A percentile compares a stretch with the other conserved stretches of the same genome.
phyloP scores from a whole-genome alignment of 2,797 vertebrate species.

The Sarcoramphus papa region DNA sequence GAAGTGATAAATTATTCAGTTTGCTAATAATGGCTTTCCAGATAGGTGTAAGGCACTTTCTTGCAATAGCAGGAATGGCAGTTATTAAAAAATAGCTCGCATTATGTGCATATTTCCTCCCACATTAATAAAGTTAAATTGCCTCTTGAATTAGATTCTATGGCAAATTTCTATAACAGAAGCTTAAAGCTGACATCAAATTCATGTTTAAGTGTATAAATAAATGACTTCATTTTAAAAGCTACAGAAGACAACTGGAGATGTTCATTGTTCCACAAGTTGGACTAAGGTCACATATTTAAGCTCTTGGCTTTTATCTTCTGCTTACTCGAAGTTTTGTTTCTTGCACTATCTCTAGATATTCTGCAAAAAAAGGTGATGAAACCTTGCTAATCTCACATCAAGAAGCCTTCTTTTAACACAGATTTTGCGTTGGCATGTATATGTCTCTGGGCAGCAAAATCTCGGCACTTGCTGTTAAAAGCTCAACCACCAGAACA shows the following conservation, averaged over 20 bases:
- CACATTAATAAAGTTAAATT: slow-evolving; percentile 29
- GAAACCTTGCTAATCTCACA: neutral
- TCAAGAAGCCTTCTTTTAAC: neutral
- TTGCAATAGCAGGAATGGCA: neutral
- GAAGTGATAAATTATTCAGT: slow-evolving; percentile 10
- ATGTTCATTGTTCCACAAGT: neutral
- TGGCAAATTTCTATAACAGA: neutral
- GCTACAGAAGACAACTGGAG: neutral
- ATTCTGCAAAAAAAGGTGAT: neutral
- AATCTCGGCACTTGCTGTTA: neutral
- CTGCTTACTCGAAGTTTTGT: neutral
- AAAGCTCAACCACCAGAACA: slow-evolving; percentile 34
- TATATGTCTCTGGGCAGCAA: neutral
- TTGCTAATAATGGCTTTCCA: slow-evolving; percentile 5
- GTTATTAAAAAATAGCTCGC: slow-evolving; percentile 5
- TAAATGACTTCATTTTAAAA: neutral
- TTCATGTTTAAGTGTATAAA: neutral
- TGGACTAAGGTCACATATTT: neutral
- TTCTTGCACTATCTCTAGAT: neutral
- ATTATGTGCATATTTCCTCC: neutral
- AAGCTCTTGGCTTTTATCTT: neutral
- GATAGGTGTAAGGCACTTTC: neutral
- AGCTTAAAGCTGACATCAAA: neutral
- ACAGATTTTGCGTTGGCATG: neutral
- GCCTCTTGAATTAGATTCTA: neutral